A percentile compares a stretch with the other conserved stretches of the same genome.
Evolutionary conservation across 2,113 vertebrate genomes (phyloP).

Genomic region (Phainopepla nitens): DNA sequence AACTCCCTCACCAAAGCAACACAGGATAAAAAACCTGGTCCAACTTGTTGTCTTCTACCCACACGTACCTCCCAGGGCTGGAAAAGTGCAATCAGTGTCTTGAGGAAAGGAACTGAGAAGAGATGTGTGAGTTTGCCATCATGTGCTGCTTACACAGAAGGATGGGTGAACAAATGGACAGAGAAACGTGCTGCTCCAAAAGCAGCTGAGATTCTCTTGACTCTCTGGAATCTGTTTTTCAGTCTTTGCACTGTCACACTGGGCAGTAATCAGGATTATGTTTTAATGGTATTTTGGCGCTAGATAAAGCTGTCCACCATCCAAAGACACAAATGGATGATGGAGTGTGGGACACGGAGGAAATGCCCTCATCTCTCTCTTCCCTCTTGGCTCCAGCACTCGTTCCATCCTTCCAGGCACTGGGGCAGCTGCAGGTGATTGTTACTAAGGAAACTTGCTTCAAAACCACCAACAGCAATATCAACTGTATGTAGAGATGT

Average conservation of each 20-base stretch:
- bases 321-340: neutral
- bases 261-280: neutral
- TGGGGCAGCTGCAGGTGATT: neutral
- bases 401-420: neutral
- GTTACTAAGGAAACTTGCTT: neutral
- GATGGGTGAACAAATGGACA: rapidly evolving
- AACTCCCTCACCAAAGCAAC: neutral
- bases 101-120: neutral
- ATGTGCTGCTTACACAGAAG: neutral
- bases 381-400: neutral
- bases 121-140: neutral
- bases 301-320: neutral
- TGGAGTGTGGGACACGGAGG: neutral
- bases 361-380: neutral
- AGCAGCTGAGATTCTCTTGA: neutral
- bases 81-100: neutral
- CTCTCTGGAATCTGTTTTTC: neutral
- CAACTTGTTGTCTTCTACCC: neutral
- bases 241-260: neutral
- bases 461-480: neutral
- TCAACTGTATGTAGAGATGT: neutral
- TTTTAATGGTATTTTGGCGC: neutral
- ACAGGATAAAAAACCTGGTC: rapidly evolving
- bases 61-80: neutral
- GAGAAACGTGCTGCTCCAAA: neutral